Evolutionary conservation across 2,113 vertebrate species (phyloP), one percentile per base, ranked within the genome.

Genomic region (Dolichallabes microphthalmus): DNA sequence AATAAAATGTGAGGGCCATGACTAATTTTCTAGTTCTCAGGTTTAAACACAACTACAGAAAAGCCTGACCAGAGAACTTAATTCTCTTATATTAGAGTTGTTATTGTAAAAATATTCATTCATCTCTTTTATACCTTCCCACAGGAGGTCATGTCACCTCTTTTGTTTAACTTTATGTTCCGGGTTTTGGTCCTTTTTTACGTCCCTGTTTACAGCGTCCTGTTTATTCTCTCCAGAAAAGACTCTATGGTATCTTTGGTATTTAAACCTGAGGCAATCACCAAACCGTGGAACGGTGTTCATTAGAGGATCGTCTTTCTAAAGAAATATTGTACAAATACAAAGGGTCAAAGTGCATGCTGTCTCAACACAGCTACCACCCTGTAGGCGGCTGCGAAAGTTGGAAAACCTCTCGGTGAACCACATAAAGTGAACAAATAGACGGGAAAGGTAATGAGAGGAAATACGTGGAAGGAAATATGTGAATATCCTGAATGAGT

Each of bases 1-100:
- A 60, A 60, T 79, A 79, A 60, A 20, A 79, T 35, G 55, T 60
- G 76, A 79, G 30, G 20, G 35, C 11, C 57, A 45, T 45, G 78
- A 80, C 30, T 39, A 61, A 80, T 80, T 61, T 25, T 61, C 12
- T 1, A 14, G 11, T 63, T 61, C 78, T 80, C 32, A 39, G 22
- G 32, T 39, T 60, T 60, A 79, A 79, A 79, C 32, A 61, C 77
- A 61, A 2, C 76, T 35, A 79, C 35, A 32, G 30, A 79, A 60
- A 79, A 79, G 27, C 19, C 53, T 20, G 30, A 35, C 76, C 76
- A 20, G 3, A 17, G 19, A 30, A 8, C 58, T 35, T 55, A 30
- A 9, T 76, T 76, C n/a, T 78, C 75, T 32, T 78, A 78, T 58
- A 20, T 9, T 77, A 15, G 19, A 32, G 8, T 57, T 7, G 25